phyloP scores from a whole-genome alignment of 1,140 invertebrate species.

The Polypedilum vanderplanki region DNA sequence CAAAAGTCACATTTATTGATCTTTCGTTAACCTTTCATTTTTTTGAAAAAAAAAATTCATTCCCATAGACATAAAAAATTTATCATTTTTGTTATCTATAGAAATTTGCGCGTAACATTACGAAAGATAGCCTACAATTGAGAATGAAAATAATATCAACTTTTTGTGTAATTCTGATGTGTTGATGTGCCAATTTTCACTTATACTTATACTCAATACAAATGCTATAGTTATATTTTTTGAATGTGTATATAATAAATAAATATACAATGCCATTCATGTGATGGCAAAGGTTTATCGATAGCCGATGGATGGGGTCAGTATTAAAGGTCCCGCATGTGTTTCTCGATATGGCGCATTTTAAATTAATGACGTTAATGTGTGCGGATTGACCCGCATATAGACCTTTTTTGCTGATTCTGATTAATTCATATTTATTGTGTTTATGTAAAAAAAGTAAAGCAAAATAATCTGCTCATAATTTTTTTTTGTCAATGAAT shows the following conservation, averaged over 20 bases:
- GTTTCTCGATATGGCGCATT: slow-evolving; percentile 22
- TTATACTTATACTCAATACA: too few species aligned
- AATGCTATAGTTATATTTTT: too few species aligned
- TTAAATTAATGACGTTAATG: slow-evolving; percentile 16
- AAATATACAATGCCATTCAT: neutral
- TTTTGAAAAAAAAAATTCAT: too few species aligned
- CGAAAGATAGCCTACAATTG: neutral
- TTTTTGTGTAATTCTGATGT: slow-evolving; percentile 13
- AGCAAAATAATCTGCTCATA: too few species aligned
- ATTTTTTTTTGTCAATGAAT: too few species aligned
- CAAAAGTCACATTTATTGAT: too few species aligned
- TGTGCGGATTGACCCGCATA: slow-evolving; percentile 14
- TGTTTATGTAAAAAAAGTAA: neutral
- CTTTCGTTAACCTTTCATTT: too few species aligned
- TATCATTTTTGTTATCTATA: neutral
- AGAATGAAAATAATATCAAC: neutral
- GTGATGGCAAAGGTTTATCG: slow-evolving; percentile 26
- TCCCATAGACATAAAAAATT: too few species aligned
- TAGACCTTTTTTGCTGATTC: slow-evolving; percentile 16
- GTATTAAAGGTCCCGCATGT: neutral
- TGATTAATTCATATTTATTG: slow-evolving; percentile 23
- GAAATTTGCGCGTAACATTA: neutral
- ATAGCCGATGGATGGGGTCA: neutral
- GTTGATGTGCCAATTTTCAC: slow-evolving; percentile 1
- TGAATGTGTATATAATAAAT: too few species aligned